A percentile compares a stretch with the other conserved stretches of the same genome.
These are phyloP conservation scores for Bedellia somnulentella DNA, from an alignment of 2,888 invertebrate species.

Conservation along the genomic window DNA sequence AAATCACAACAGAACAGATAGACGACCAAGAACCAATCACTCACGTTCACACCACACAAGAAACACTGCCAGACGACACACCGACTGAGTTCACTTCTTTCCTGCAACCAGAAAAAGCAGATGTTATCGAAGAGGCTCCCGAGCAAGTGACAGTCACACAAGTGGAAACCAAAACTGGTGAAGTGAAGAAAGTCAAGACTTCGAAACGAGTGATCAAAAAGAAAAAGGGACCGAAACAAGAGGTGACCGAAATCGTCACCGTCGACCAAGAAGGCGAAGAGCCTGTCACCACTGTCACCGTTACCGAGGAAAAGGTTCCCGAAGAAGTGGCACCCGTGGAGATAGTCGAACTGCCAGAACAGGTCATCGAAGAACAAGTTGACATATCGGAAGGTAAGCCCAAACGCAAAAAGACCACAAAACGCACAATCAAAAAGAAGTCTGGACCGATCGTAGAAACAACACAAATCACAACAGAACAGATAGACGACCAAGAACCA, in stretches of 20 bases:
- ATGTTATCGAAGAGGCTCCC: too few species aligned
- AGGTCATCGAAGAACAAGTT: slow-evolving; percentile 11
- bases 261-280: slow-evolving; percentile 23
- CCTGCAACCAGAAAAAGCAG: too few species aligned
- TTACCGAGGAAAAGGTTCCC: slow-evolving; percentile 21
- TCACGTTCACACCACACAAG: too few species aligned
- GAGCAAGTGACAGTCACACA: too few species aligned
- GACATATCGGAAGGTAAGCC: slow-evolving; percentile 5
- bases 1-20: too few species aligned
- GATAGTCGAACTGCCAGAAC: slow-evolving; percentile 17
- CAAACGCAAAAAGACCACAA: slow-evolving; percentile 20
- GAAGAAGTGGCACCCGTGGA: slow-evolving; percentile 17
- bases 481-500: slow-evolving; percentile 12
- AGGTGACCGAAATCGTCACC: slow-evolving; percentile 17
- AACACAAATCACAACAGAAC: slow-evolving; percentile 12
- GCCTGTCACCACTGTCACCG: slow-evolving; percentile 22
- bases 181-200: too few species aligned
- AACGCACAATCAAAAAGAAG: slow-evolving; percentile 28
- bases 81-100: too few species aligned
- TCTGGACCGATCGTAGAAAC: slow-evolving; percentile 17
- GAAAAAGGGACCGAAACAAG: slow-evolving; percentile 16
- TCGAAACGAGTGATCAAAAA: too few species aligned
- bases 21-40: too few species aligned
- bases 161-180: too few species aligned
- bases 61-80: too few species aligned